Evolutionary conservation across 2,113 vertebrate genomes (phyloP), one percentile per base, ranked within the genome.

Genomic region (Mormyrus lacerda): DNA sequence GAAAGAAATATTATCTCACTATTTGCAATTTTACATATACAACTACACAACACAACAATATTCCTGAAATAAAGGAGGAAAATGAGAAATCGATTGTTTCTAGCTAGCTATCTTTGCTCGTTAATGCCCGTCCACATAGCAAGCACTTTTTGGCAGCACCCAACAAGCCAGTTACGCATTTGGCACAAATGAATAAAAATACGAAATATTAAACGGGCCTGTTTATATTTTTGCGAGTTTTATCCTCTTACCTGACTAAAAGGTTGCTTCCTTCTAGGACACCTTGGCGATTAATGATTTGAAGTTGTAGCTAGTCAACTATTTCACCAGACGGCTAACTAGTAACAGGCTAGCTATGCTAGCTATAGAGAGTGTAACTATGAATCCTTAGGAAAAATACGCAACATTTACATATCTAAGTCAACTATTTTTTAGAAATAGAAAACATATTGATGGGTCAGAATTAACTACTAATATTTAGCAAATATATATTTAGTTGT

Each of bases 271-370:
- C 35, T 79, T 35, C 73, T 79, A 42, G 17, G 35, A 79, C 17
- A 79, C 35, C 73, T 79, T 79, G 31, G 39, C 31, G 35, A 42
- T 79, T 35, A 76, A 79, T 42, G 5, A 42, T 79, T 42, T 79
- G 17, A 79, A 76, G 31, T 17, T 55, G 82, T 89, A 89, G 55
- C 82, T 44, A 8, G 92, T 88, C 90, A 91, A 21, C 51, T 92
- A 51, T 91, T 65, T 51, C 39, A 35, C 90, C 27, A 86, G 35
- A 79, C 11, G 13, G 73, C 73, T 39, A 79, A 79, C 73, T 79
- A 79, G 73, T 42, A 42, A 42, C 35, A 39, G 35, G 73, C 73
- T 79, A 79, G 73, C 73, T 79, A 79, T 79, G 73, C 73, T 79
- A 79, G 73, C 73, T 79, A 79, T 42, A 35, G 31, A 76, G 35